These are phyloP conservation scores for Tetragonula clypearis DNA, from an alignment of 1,140 invertebrate species.

Conservation along the genomic window DNA sequence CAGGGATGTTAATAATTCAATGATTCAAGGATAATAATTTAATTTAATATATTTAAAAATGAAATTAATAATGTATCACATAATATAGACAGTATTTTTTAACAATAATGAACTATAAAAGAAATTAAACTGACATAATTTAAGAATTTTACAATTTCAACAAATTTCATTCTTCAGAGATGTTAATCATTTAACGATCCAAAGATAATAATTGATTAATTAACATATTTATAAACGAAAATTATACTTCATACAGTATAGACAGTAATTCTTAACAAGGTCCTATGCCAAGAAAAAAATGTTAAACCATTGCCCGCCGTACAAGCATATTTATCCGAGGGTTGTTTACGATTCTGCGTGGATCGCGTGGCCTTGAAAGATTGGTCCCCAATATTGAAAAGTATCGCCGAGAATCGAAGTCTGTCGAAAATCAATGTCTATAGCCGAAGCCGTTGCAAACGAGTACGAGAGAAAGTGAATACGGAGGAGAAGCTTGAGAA, in stretches of 20 bases:
- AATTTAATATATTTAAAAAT: no score
- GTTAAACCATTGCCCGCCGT: conserved; percentile 47
- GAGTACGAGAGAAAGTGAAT: conserved; percentile 56
- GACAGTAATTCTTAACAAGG: conserved; percentile 45
- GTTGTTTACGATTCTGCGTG: conserved; percentile 59
- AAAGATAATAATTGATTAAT: not conserved
- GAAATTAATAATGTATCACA: no score
- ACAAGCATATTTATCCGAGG: conserved; percentile 46
- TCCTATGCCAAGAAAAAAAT: conserved; percentile 49
- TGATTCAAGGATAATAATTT: no score
- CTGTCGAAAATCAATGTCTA: conserved; percentile 59
- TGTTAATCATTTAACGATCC: not conserved
- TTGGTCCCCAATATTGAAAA: conserved; percentile 60
- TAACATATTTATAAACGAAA: not conserved
- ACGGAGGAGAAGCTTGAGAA: conserved; percentile 61
- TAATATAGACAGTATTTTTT: no score
- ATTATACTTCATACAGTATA: not conserved
- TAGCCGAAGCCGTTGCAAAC: conserved; percentile 49
- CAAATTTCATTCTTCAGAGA: not conserved
- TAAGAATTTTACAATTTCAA: not conserved
- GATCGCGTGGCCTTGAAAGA: conserved; percentile 57
- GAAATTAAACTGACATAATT: not conserved
- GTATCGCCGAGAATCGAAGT: conserved; percentile 57
- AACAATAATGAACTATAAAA: no score
- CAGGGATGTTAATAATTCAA: no score